Evolutionary conservation across 1,140 invertebrate genomes (phyloP).

Genomic region (Atopsyche davidsoni): DNA sequence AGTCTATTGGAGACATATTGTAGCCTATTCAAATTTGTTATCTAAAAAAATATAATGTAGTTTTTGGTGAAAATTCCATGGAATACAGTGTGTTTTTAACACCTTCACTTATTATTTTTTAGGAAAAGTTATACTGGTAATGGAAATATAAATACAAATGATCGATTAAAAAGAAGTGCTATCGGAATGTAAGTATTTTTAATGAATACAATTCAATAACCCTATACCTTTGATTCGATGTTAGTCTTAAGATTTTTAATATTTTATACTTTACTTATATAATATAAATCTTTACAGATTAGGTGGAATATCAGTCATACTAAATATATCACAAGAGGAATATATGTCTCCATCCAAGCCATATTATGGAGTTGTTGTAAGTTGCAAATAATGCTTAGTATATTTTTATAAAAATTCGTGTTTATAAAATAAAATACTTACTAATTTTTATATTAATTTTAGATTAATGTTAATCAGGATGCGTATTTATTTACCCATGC

Average conservation of each 20-base stretch:
- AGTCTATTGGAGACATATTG: no score
- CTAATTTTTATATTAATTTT: no score
- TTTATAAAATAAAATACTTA: background rate
- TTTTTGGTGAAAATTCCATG: background rate
- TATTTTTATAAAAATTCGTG: no score
- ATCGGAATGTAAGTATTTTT: constrained; percentile 17
- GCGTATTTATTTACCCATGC: no score
- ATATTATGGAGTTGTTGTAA: constrained; percentile 18
- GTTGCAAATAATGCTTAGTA: no score
- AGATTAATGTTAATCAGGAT: no score
- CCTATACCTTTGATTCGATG: background rate
- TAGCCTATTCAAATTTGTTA: no score
- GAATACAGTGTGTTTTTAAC: background rate
- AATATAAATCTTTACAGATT: constrained; percentile 12
- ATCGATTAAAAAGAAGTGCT: background rate
- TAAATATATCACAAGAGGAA: constrained; percentile 18
- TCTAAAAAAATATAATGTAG: background rate
- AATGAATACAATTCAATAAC: background rate
- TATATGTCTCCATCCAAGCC: constrained; percentile 23
- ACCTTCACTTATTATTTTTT: background rate
- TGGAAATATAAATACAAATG: background rate
- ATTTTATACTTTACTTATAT: background rate
- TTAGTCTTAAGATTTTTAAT: background rate
- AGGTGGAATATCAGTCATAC: constrained; percentile 12
- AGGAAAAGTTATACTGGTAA: background rate